Conservation (phyloP, 2,113 vertebrate species). For the Cariama cristata region DNA sequence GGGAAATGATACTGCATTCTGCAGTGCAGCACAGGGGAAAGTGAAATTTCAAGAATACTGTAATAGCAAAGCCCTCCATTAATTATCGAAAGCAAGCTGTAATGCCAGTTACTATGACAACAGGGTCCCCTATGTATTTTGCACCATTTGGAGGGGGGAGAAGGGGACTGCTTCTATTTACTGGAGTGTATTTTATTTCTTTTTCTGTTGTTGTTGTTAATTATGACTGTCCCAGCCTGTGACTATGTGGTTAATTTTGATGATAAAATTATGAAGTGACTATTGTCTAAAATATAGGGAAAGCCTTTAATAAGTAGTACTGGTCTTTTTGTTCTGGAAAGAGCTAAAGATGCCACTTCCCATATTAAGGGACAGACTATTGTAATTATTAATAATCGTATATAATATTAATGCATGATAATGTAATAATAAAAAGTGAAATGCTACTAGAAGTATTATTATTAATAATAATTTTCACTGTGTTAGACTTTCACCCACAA, state of each 20-base stretch:
- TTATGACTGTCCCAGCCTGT: not conserved
- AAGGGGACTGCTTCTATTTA: constrained; percentile 23
- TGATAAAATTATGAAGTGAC: not conserved
- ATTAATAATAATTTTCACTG: not conserved
- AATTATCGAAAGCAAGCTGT: constrained; percentile 82
- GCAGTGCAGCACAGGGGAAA: constrained; percentile 78
- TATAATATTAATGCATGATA: constrained; percentile 30
- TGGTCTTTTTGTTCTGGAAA: not conserved
- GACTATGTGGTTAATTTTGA: not conserved
- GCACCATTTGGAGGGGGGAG: not conserved
- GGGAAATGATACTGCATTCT: constrained; percentile 81
- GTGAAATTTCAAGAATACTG: constrained; percentile 78
- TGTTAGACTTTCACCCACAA: not conserved
- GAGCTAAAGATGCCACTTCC: not conserved
- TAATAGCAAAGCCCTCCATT: constrained; percentile 83
- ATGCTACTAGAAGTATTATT: not conserved
- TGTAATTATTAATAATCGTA: not conserved
- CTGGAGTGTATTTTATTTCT: constrained; percentile 46
- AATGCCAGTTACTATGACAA: constrained; percentile 83
- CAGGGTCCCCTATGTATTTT: constrained; percentile 77
- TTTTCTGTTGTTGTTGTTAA: constrained; percentile 39
- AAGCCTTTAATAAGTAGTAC: not conserved
- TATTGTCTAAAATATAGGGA: not conserved
- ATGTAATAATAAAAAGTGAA: constrained; percentile 22
- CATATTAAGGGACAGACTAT: not conserved